Evolutionary conservation across 2,888 invertebrate genomes (phyloP).

Genomic region (Hetaerina titia): DNA sequence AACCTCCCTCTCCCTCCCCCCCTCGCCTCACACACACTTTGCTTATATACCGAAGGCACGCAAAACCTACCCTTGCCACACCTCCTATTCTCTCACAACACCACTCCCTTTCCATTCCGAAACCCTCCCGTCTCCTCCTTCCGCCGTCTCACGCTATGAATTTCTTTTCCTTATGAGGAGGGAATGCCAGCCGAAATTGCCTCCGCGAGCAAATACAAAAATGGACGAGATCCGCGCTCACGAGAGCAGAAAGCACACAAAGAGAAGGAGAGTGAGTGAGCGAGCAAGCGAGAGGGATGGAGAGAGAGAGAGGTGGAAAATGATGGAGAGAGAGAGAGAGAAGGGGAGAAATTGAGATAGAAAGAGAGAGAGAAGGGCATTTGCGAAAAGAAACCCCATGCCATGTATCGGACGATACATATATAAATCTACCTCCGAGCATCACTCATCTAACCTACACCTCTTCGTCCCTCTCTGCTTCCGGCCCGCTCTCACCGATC

Average conservation of each 20-base stretch:
- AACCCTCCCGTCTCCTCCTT: background rate
- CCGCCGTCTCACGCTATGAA: background rate
- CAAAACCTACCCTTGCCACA: background rate
- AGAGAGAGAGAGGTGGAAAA: background rate
- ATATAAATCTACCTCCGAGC: background rate
- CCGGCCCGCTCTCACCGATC: background rate
- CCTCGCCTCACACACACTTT: background rate
- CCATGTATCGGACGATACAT: background rate
- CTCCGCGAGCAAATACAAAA: conserved; percentile 35
- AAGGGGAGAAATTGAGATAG: background rate
- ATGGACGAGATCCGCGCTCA: background rate
- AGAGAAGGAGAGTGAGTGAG: background rate
- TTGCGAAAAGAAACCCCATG: background rate
- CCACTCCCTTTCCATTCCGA: background rate
- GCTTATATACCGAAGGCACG: background rate
- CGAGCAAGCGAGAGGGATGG: background rate
- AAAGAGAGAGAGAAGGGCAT: background rate
- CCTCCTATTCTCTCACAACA: background rate
- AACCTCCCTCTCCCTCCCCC: background rate
- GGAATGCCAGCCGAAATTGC: conserved; percentile 13
- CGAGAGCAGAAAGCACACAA: background rate
- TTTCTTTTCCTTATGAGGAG: conserved; percentile 16
- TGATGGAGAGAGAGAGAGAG: background rate
- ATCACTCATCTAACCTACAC: too few species aligned
- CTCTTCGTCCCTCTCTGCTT: background rate